Evolutionary conservation across 2,797 vertebrate species (phyloP), one percentile per base, ranked within the genome.

Genomic region (Rhinophrynus dorsalis): DNA sequence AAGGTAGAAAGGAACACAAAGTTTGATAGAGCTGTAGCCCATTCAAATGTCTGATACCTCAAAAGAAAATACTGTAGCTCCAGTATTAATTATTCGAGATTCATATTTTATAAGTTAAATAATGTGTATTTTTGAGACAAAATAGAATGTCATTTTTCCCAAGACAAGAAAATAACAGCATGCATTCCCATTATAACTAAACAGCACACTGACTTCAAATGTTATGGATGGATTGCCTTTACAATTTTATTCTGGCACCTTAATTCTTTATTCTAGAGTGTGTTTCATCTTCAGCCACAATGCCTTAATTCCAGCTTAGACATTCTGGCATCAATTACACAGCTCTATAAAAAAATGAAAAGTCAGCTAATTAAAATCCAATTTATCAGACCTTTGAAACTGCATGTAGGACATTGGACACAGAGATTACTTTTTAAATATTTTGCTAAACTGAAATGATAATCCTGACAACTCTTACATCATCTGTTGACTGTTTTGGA

Each of bases 51-150:
- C 75, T 42, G 64, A 77, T 74, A 81, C 83, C 78, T 65, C 68
- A 78, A 61, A 78, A 20, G 8, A 68, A 78, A 84, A 87, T 80
- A 82, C 81, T 82, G 79, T 71, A 82, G 80, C 79, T 80, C 81
- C 76, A 88, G 83, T 82, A 90, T 88, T 88, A 86, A 90, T 89
- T 88, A 78, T 83, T 77, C 63, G 82, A 82, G 88, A 82, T 91
- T 87, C 88, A 90, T 90, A 90, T 87, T 90, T 91, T 84, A 89
- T 89, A 84, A 85, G 81, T 86, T 86, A 85, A 89, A 89, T 89
- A 89, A 87, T 89, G 87, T 88, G 82, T 87, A 82, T 87, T 89
- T 89, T 86, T 73, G 80, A 89, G 83, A 88, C 83, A 84, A 87
- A 90, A 88, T 89, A 85, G 81, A 85, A 86, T 87, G 88, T 88